Base-by-base conservation (phyloP, 1,140 invertebrate species). In the Eumaeus atala region DNA sequence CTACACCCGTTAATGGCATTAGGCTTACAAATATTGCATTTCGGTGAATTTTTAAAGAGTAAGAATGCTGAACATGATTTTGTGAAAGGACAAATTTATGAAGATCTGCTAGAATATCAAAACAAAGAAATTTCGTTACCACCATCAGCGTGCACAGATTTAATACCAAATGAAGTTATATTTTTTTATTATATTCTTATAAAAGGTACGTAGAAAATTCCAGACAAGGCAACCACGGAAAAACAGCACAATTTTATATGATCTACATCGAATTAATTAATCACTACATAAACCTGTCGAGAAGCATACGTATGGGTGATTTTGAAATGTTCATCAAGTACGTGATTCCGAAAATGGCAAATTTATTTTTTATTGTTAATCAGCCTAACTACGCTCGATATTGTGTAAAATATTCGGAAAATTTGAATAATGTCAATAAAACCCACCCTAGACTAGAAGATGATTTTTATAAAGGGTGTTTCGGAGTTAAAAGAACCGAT, bases 361-460 rank as follows among this genome's bases (percentile, higher is more conserved):
- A 65, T 59, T 18, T 77, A 28, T 80, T 80, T 59, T 77, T 78
- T 48, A 53, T 56, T 6, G 52, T 65, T 8, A 77, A 80, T 64
- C 73, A 76, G 34, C 65, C 17, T 8, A 57, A 56, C 35, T 76
- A 80, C 50, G 51, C 66, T 36, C 61, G 72, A 21, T 75, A 53
- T 34, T 16, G 58, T 3, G 42, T 64, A 14, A 65, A 62, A 60
- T 72, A 72, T 66, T 34, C 40, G 12, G 62, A 52, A 1, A 71
- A 74, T 67, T 64, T 77, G 35, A 17, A 62, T 9, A 73, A 67
- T 51, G 54, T 67, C 9, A 21, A 33, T 9, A 12, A 51, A 49
- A 67, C 65, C 1, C 62, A 64, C 48, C 61, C 62, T 9, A 14
- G 37, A 40, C 9, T 64, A 4, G 8, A 55, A 38, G 51, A 61